phyloP scores from a whole-genome alignment of 2,888 invertebrate genomes.

The Scaptomyza polygonia region DNA sequence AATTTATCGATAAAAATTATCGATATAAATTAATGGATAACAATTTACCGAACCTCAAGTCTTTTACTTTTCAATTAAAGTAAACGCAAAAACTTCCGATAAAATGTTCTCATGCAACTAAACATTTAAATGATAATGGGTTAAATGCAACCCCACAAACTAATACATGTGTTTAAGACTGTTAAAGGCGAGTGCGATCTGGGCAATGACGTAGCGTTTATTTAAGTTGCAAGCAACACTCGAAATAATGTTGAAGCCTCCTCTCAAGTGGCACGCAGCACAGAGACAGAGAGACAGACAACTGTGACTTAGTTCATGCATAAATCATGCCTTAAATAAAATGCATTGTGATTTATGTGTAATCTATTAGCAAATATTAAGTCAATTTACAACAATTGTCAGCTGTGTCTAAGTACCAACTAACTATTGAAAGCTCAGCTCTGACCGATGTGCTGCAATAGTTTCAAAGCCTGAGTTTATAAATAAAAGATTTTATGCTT shows the following conservation, averaged over 20 bases:
- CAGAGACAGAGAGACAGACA: constrained; percentile 42
- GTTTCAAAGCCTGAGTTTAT: constrained; percentile 36
- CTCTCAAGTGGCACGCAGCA: constrained; percentile 22
- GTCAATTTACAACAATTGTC: constrained; percentile 63
- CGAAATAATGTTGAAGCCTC: constrained; percentile 27
- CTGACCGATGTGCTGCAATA: neutral
- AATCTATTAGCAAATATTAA: constrained; percentile 74
- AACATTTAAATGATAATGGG: neutral
- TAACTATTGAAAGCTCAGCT: too few relatives aligned
- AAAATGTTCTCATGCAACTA: neutral
- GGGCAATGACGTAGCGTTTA: constrained; percentile 31
- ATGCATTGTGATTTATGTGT: constrained; percentile 61
- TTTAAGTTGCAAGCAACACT: constrained; percentile 12
- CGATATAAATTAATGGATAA: too few relatives aligned
- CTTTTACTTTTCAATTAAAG: neutral
- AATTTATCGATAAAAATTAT: too few relatives aligned
- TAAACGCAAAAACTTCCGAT: neutral
- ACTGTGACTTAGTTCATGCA: constrained; percentile 54
- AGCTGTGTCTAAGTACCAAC: too few relatives aligned
- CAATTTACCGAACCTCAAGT: too few relatives aligned
- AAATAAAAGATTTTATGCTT: constrained; percentile 68
- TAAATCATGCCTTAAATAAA: constrained; percentile 63
- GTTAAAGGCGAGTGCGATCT: neutral
- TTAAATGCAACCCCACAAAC: constrained; percentile 8
- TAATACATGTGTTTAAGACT: constrained; percentile 19